Evolutionary conservation across 2,888 invertebrate species (phyloP).

Genomic region (Drosophila atripex): DNA sequence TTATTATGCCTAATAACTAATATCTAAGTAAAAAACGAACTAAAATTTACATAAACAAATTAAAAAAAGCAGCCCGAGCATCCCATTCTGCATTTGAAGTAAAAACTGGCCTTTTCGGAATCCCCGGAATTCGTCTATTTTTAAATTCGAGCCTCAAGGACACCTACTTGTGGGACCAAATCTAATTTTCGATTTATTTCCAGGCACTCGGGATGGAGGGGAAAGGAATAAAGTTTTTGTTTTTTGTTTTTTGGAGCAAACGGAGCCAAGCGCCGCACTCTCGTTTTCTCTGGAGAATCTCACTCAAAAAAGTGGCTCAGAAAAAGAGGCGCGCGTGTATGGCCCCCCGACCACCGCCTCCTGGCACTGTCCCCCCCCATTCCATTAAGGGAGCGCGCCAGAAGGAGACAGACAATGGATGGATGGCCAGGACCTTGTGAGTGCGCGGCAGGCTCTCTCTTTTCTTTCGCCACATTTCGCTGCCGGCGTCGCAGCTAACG

Average conservation of each 20-base stretch:
- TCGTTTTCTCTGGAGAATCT: conserved; percentile 16
- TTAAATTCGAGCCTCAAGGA: neutral
- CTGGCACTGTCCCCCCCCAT: too few species aligned
- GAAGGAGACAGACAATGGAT: conserved; percentile 19
- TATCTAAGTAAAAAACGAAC: too few species aligned
- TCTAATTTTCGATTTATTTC: neutral
- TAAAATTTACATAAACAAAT: too few species aligned
- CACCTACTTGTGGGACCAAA: conserved; percentile 1
- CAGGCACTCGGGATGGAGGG: neutral
- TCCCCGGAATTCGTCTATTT: neutral
- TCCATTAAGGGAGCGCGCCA: conserved; percentile 3
- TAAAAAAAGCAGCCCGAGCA: too few species aligned
- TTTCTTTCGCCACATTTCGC: conserved; percentile 5
- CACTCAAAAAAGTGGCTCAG: conserved; percentile 45
- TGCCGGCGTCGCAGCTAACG: conserved; percentile 48
- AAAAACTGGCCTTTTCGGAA: too few species aligned
- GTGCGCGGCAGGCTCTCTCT: conserved; percentile 3
- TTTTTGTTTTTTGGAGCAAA: neutral
- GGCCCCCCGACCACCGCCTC: neutral
- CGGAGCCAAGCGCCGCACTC: conserved; percentile 3
- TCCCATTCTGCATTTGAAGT: too few species aligned
- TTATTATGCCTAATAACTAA: too few species aligned
- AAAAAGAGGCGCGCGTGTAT: conserved; percentile 39
- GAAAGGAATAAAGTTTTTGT: neutral
- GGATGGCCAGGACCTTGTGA: conserved; percentile 15